phyloP scores from a whole-genome alignment of 1,140 invertebrate species.

The Elymnias hypermnestra region DNA sequence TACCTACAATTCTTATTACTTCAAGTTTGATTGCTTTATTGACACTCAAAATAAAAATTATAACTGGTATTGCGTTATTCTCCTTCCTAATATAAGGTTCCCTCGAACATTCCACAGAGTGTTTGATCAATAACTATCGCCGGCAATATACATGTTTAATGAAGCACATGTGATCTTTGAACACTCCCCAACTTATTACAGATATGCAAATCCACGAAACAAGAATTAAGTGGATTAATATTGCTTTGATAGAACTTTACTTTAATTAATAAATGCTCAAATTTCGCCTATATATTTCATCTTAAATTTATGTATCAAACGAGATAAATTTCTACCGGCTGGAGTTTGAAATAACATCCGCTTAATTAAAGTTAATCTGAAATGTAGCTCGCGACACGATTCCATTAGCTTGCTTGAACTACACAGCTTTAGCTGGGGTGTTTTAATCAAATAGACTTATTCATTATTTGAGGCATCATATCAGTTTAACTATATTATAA shows the following conservation, averaged over 20 bases:
- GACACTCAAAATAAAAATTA: too few species aligned
- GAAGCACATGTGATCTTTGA: too few species aligned
- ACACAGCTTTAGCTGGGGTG: slow-evolving; percentile 1
- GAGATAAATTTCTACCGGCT: slow-evolving; percentile 39
- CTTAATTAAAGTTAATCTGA: slow-evolving; percentile 62
- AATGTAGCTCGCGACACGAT: slow-evolving; percentile 46
- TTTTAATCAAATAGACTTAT: background rate
- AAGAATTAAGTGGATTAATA: background rate
- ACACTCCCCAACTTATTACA: too few species aligned
- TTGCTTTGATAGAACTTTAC: slow-evolving; percentile 10
- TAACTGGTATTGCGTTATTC: too few species aligned
- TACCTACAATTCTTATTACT: too few species aligned
- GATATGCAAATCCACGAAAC: background rate
- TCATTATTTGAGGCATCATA: too few species aligned
- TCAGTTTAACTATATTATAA: too few species aligned
- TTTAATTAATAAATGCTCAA: slow-evolving; percentile 13
- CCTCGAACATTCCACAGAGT: too few species aligned
- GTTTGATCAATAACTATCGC: too few species aligned
- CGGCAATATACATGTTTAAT: too few species aligned
- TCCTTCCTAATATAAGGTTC: too few species aligned
- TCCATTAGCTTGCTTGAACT: slow-evolving; percentile 40
- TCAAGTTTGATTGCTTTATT: too few species aligned
- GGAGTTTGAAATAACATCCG: slow-evolving; percentile 52
- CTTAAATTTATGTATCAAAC: slow-evolving; percentile 32
- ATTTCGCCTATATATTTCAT: slow-evolving; percentile 17